Percentiles rank a stretch among this genome's conserved stretches.
Evolutionary conservation across 2,797 vertebrate genomes (phyloP).

Genomic region (Fringilla coelebs): DNA sequence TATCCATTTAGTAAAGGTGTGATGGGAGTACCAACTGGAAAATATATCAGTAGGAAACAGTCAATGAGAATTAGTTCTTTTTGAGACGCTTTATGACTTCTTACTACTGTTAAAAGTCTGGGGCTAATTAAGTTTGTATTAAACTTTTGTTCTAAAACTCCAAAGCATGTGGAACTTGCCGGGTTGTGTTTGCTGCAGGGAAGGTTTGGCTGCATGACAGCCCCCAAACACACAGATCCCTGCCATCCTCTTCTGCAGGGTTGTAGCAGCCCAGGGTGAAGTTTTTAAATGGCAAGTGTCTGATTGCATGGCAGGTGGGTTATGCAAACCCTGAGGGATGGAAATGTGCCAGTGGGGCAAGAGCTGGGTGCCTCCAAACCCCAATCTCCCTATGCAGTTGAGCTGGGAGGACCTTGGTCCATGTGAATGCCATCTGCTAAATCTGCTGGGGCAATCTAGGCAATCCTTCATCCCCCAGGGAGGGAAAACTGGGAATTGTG

Average conservation of each 20-base stretch:
- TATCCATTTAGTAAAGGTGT: conserved; percentile 1
- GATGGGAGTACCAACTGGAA: background rate
- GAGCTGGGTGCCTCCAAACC: background rate
- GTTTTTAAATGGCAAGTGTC: background rate
- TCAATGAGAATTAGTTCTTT: background rate
- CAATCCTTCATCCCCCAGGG: background rate
- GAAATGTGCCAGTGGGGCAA: background rate
- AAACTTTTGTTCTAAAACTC: conserved; percentile 44
- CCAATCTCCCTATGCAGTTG: background rate
- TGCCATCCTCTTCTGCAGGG: background rate
- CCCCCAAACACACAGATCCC: background rate
- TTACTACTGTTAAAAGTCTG: conserved; percentile 31
- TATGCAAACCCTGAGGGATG: accelerated
- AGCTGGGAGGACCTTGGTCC: background rate
- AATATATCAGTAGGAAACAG: background rate
- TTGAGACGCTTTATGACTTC: background rate
- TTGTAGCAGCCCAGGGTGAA: background rate
- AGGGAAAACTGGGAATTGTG: background rate
- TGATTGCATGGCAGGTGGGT: background rate
- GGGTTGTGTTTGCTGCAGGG: background rate
- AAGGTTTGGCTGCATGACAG: background rate
- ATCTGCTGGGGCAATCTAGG: background rate
- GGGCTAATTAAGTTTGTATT: conserved; percentile 2
- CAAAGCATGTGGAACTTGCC: background rate
- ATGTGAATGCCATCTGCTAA: background rate